Conservation (phyloP, 2,113 vertebrate species). For the Uropsilus gracilis region DNA sequence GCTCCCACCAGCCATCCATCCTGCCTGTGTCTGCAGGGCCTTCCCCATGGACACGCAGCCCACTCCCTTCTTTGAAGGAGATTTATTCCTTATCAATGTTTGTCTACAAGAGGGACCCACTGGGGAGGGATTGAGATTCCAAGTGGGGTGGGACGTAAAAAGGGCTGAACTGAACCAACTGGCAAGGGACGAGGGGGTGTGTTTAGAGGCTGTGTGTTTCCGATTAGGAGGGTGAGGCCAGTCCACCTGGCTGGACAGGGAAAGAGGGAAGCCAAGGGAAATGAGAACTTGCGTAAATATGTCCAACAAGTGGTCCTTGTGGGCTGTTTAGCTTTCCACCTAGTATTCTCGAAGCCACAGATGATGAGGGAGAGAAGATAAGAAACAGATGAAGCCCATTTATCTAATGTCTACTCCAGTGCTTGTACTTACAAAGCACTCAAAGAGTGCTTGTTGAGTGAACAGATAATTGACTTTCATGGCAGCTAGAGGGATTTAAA, state of each 20-base stretch:
- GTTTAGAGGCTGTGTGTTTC: not conserved
- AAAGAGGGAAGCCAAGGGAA: not conserved
- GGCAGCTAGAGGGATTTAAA: not conserved
- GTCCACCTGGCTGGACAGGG: not conserved
- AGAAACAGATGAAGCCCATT: not conserved
- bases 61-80: slow-evolving; percentile 75
- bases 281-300: not conserved
- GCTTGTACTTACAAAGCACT: not conserved
- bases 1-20: slow-evolving; percentile 64
- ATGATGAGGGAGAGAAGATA: not conserved
- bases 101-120: not conserved
- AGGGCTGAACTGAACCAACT: not conserved
- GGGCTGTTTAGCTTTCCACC: not conserved
- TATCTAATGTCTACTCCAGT: not conserved
- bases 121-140: not conserved
- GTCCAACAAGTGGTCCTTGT: not conserved
- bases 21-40: slow-evolving; percentile 43
- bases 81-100: slow-evolving; percentile 74
- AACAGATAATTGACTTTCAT: not conserved
- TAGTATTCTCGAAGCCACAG: not conserved
- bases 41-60: slow-evolving; percentile 56
- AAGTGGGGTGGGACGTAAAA: not conserved
- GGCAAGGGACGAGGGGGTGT: not conserved
- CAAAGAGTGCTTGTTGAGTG: not conserved
- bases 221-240: not conserved